Percentiles rank a stretch among this genome's conserved stretches.
Evolutionary conservation across 2,797 vertebrate species (phyloP).

Genomic region (Ptychobarbus kaznakovi): DNA sequence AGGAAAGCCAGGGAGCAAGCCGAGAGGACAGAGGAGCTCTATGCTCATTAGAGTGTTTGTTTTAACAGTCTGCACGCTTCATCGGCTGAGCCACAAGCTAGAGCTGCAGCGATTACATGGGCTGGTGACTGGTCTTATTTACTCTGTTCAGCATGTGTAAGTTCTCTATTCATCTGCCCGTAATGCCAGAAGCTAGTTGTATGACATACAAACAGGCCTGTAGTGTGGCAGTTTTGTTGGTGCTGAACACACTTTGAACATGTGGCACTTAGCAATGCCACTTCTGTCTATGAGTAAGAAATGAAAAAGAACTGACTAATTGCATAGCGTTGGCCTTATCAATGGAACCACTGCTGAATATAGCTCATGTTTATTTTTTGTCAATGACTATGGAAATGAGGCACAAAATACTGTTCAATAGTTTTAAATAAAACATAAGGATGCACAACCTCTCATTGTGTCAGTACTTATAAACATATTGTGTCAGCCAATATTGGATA

Average conservation of each 20-base stretch:
- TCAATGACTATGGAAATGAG: background rate
- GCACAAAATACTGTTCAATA: background rate
- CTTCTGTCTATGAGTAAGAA: background rate
- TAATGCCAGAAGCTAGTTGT: conserved; percentile 57
- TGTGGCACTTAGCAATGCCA: conserved; percentile 33
- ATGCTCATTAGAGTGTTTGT: conserved; percentile 59
- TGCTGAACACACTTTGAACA: conserved; percentile 15
- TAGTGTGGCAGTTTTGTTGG: conserved; percentile 5
- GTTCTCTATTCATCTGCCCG: conserved; percentile 48
- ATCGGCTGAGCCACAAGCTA: conserved; percentile 53
- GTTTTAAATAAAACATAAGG: background rate
- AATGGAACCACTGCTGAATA: background rate
- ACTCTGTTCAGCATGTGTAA: conserved; percentile 55
- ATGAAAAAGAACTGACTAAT: background rate
- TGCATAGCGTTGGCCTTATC: background rate
- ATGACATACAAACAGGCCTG: conserved; percentile 37
- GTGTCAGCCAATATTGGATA: background rate
- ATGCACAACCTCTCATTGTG: background rate
- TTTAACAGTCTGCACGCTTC: conserved; percentile 56
- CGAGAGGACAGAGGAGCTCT: conserved; percentile 46
- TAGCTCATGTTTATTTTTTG: background rate
- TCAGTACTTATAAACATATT: background rate
- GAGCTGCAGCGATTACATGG: conserved; percentile 60
- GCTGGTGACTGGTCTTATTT: conserved; percentile 58
- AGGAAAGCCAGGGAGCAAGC: conserved; percentile 38